Evolutionary conservation across 2,888 invertebrate genomes (phyloP).

Genomic region (Aelia acuminata): DNA sequence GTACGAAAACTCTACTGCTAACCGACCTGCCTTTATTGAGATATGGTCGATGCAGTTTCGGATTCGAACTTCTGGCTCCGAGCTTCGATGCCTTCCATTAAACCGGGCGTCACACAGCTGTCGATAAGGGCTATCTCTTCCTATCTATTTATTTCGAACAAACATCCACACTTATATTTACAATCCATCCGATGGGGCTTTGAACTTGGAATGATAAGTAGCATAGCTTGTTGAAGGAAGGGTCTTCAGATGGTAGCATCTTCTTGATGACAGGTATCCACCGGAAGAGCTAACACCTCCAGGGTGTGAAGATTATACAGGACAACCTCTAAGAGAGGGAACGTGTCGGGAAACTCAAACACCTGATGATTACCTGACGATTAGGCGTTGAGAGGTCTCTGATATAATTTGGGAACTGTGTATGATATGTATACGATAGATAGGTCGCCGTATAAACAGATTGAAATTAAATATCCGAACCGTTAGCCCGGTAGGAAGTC

Average conservation of each 20-base stretch:
- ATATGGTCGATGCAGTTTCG: neutral
- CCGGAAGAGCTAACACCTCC: neutral
- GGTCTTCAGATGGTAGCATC: neutral
- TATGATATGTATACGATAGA: neutral
- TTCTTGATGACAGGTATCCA: neutral
- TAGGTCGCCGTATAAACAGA: neutral
- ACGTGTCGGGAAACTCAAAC: conserved; percentile 15
- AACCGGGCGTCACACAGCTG: conserved; percentile 22
- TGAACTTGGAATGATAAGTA: conserved; percentile 20
- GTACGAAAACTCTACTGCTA: no score
- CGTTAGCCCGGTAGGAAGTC: neutral
- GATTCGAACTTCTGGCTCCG: neutral
- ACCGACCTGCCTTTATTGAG: no score
- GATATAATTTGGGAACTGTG: neutral
- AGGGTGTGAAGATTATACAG: conserved; percentile 10
- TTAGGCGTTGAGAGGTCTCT: neutral
- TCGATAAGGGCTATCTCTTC: neutral
- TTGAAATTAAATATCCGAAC: neutral
- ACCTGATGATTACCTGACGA: neutral
- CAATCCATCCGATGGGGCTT: conserved; percentile 46
- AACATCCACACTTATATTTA: conserved; percentile 55
- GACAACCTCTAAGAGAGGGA: neutral
- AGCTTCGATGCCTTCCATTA: neutral
- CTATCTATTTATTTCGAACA: conserved; percentile 57
- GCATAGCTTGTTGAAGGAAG: no score